Conservation (phyloP, 2,888 invertebrate genomes). For the Volucella bombylans region DNA sequence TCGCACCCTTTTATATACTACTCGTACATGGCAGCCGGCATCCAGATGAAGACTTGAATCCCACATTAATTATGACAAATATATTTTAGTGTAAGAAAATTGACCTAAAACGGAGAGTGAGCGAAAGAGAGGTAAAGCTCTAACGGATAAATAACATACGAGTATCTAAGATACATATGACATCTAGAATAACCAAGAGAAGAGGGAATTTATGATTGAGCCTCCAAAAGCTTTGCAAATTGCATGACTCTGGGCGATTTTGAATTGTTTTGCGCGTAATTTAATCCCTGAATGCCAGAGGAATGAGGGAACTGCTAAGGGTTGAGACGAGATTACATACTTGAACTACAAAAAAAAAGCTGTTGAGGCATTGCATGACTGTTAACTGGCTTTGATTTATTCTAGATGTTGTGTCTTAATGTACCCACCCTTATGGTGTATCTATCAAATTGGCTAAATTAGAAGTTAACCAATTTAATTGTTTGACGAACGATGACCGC, state of each 20-base stretch:
- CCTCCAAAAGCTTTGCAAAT: too few relatives aligned
- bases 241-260: too few relatives aligned
- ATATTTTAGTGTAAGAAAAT: not conserved
- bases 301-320: not conserved
- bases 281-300: not conserved
- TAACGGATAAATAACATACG: not conserved
- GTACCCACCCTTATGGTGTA: slow-evolving; percentile 50
- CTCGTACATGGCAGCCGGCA: too few relatives aligned
- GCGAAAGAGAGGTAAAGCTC: slow-evolving; percentile 3
- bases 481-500: not conserved
- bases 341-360: not conserved
- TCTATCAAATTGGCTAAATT: slow-evolving; percentile 40
- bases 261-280: too few relatives aligned
- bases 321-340: not conserved
- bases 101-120: not conserved
- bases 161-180: too few relatives aligned
- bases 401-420: not conserved
- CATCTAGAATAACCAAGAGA: too few relatives aligned
- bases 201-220: too few relatives aligned
- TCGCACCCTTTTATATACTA: slow-evolving; percentile 63
- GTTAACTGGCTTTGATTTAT: slow-evolving; percentile 24
- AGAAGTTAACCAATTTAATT: slow-evolving; percentile 17
- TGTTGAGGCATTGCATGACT: slow-evolving; percentile 23
- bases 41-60: not conserved
- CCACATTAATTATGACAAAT: not conserved